These are phyloP conservation scores for Syrista parreyssii DNA, from an alignment of 2,888 invertebrate species.

Conservation along the genomic window DNA sequence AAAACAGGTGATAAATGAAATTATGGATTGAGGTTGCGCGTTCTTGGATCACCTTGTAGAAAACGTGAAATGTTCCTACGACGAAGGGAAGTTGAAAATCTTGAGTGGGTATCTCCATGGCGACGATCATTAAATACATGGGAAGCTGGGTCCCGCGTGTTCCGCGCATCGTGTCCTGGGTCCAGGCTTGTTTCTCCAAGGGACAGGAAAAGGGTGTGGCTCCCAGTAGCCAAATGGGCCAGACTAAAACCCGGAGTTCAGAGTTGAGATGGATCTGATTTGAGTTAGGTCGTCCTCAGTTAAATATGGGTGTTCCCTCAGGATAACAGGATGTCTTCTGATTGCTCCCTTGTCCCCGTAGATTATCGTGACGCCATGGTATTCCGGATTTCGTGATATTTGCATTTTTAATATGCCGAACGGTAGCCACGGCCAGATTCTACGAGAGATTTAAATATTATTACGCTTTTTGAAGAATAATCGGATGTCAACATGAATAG, in stretches of 20 bases:
- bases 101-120: not conserved
- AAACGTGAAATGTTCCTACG: not conserved
- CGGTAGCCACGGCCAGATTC: conserved; percentile 20
- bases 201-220: conserved; percentile 52
- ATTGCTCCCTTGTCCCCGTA: conserved; percentile 56
- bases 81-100: not conserved
- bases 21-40: not conserved
- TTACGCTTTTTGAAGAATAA: conserved; percentile 24
- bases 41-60: not conserved
- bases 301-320: conserved; percentile 53
- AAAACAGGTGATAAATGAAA: not conserved
- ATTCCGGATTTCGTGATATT: conserved; percentile 40
- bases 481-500: conserved; percentile 24
- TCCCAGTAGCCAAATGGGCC: conserved; percentile 55
- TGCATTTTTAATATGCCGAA: conserved; percentile 43
- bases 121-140: conserved; percentile 20
- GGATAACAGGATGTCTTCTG: conserved; percentile 60
- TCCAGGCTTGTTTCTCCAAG: conserved; percentile 15
- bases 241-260: conserved; percentile 22
- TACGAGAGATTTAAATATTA: conserved; percentile 39
- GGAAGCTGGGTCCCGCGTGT: conserved; percentile 3
- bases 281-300: conserved; percentile 35
- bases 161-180: not conserved
- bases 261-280: conserved; percentile 48
- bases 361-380: conserved; percentile 41